Conservation (phyloP, 1,140 invertebrate species). For the Portunus trituberculatus region DNA sequence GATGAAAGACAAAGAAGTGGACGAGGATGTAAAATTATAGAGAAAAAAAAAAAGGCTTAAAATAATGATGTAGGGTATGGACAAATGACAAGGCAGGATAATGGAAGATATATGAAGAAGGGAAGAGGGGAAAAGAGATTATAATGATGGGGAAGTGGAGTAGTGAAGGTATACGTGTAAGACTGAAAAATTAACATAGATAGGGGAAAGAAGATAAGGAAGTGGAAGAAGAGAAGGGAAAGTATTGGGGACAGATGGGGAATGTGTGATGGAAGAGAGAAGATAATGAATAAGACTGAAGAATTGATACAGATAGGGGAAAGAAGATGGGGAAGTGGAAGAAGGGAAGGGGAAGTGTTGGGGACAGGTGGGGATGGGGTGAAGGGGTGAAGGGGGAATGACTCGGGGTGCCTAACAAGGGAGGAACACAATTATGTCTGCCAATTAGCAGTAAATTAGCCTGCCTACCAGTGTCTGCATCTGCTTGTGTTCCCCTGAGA, state of each 20-base stretch:
- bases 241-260: neutral
- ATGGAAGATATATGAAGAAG: too few relatives aligned
- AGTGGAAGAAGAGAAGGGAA: neutral
- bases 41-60: too few relatives aligned
- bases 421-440: slow-evolving; percentile 31
- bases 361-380: neutral
- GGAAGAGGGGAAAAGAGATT: too few relatives aligned
- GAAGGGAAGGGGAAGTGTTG: neutral
- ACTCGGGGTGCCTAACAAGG: neutral
- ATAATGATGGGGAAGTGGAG: too few relatives aligned
- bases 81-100: too few relatives aligned
- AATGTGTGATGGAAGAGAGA: neutral
- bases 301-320: neutral
- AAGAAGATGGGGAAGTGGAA: neutral
- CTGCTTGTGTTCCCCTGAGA: too few relatives aligned
- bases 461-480: neutral
- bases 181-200: neutral
- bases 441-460: slow-evolving; percentile 54
- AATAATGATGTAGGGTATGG: too few relatives aligned
- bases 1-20: too few relatives aligned
- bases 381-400: neutral
- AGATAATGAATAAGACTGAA: too few relatives aligned
- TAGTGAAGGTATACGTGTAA: too few relatives aligned
- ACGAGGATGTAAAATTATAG: too few relatives aligned
- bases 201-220: neutral